Evolutionary conservation across 2,113 vertebrate species (phyloP), one percentile per base, ranked within the genome.

Genomic region (Sapayoa aenigma): DNA sequence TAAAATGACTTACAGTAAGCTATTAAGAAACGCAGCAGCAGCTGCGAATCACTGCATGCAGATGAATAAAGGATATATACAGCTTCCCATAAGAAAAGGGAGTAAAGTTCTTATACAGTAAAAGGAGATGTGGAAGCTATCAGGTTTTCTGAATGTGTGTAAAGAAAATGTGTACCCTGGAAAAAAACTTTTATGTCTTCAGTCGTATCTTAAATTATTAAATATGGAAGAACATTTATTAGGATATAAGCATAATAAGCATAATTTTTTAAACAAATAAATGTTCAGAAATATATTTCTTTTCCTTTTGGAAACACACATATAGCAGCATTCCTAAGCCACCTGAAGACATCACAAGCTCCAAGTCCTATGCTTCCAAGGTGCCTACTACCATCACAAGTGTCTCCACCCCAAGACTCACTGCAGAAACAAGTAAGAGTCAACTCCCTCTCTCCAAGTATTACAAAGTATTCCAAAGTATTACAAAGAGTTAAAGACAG

Each of bases 21-120:
- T 95, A 50, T 76, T 78, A 93, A 81, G 80, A 79, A 89, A 89
- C 41, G 71, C 18, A 94, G 78, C 47, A 95, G 47, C 55, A 91
- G 50, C 78, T 87, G 42, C 73, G 74, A 89, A 89, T 84, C 33
- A 66, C 79, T 83, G 89, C 84, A 75, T 63, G 41, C 66, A 78
- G 75, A 84, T 74, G n/a, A 96, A 72, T 60, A 90, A 87, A 95
- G 81, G 28, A 86, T 79, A 35, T 47, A 89, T 19, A 94, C 22
- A 91, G 75, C 66, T 92, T 94, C 55, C 71, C 30, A 11, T 23
- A 88, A 90, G 59, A 31, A 58, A 86, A 80, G 42, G 9, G 23
- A 84, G 18, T 75, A 91, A 67, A 81, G 75, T 39, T 87, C 72
- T 60, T 71, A 50, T 52, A 37, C 9, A 80, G 41, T 67, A 42